Evolutionary conservation across 2,113 vertebrate species (phyloP).

Genomic region (Fregetta grallaria): DNA sequence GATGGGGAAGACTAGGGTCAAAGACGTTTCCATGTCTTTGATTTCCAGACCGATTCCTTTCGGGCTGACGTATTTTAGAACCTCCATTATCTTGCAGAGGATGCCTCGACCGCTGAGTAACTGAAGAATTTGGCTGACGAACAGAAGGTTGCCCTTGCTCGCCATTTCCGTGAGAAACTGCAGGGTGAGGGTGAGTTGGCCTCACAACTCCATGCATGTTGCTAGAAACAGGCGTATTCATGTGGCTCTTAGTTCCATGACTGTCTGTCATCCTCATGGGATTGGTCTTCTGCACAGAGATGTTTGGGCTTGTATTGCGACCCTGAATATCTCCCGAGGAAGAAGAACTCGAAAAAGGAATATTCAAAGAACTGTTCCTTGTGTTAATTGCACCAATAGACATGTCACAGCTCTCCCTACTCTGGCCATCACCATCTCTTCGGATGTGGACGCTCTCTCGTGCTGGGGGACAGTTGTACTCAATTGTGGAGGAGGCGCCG

Average conservation of each 20-base stretch:
- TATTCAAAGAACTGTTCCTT: constrained; percentile 77
- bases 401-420: constrained; percentile 82
- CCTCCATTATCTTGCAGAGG: constrained; percentile 79
- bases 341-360: constrained; percentile 81
- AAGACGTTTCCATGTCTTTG: constrained; percentile 89
- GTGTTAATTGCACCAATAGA: constrained; percentile 74
- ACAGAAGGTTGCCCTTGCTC: constrained; percentile 85
- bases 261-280: constrained; percentile 85
- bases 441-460: constrained; percentile 77
- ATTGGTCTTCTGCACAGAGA: constrained; percentile 86
- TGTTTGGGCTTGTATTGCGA: constrained; percentile 89
- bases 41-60: constrained; percentile 85
- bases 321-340: constrained; percentile 89
- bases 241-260: constrained; percentile 88
- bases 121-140: constrained; percentile 80
- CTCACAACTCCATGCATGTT: constrained; percentile 91
- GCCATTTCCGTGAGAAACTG: constrained; percentile 84
- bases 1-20: constrained; percentile 87
- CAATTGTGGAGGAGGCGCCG: constrained; percentile 85
- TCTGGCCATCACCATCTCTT: constrained; percentile 76
- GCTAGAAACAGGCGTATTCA: constrained; percentile 86
- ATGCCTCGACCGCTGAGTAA: constrained; percentile 88
- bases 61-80: constrained; percentile 87
- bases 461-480: constrained; percentile 86
- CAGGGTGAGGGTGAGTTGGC: constrained; percentile 82